These are phyloP conservation scores for Mycalesis mineus DNA, from an alignment of 2,888 invertebrate species.

Conservation along the genomic window DNA sequence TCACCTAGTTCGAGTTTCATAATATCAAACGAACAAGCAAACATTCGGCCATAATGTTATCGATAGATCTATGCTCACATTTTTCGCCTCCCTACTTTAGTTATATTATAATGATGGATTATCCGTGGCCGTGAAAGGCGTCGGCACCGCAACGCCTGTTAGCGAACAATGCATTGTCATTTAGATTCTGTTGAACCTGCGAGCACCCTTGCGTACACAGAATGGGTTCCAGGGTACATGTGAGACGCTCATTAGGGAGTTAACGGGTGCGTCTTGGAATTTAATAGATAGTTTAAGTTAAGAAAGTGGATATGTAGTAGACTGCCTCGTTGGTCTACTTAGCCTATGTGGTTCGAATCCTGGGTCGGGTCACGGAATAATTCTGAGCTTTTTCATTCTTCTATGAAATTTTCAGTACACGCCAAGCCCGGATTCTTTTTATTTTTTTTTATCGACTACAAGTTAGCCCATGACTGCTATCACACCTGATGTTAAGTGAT, in stretches of 20 bases:
- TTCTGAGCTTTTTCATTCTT: too few relatives aligned
- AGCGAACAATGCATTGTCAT: slow-evolving; percentile 65
- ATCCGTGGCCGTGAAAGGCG: slow-evolving; percentile 51
- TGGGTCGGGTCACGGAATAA: too few relatives aligned
- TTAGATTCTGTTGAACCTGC: slow-evolving; percentile 69
- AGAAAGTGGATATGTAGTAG: too few relatives aligned
- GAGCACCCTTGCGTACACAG: slow-evolving; percentile 23
- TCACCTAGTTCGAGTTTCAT: too few relatives aligned
- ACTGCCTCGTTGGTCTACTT: too few relatives aligned
- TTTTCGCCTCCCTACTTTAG: slow-evolving; percentile 32
- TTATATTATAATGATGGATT: slow-evolving; percentile 59
- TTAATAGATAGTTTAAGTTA: neutral
- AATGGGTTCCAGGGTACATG: slow-evolving; percentile 16
- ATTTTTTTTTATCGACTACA: too few relatives aligned
- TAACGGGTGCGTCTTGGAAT: neutral
- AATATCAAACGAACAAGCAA: too few relatives aligned
- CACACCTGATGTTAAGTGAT: too few relatives aligned
- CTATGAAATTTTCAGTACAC: too few relatives aligned
- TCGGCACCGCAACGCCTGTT: slow-evolving; percentile 73
- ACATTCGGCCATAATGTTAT: neutral
- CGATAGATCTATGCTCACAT: neutral
- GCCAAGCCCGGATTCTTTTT: too few relatives aligned
- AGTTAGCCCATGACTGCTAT: too few relatives aligned
- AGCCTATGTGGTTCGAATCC: too few relatives aligned
- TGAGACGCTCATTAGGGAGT: slow-evolving; percentile 7